Evolutionary conservation across 2,113 vertebrate species (phyloP), one percentile per base, ranked within the genome.

Genomic region (Gorsachius goisagi): DNA sequence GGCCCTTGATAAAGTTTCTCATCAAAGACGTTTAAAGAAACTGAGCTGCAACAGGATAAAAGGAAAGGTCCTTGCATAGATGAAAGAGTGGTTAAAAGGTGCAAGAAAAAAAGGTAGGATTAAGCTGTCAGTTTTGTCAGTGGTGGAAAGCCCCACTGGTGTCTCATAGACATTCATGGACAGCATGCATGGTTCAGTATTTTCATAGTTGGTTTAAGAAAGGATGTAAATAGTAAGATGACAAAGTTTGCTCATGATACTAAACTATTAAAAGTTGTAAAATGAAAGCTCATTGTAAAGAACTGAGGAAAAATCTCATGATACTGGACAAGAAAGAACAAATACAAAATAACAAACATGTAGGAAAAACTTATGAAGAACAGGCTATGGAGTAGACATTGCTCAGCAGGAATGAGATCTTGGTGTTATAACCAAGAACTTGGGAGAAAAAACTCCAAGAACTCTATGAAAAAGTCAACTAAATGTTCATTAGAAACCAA

Each of bases 61-160:
- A 94, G 55, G 27, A 85, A 85, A 92, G 39, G 90, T 92, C 67
- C 82, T 93, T 83, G 41, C 45, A 86, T 16, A 94, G 67, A 95
- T 93, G 82, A 97, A 96, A 95, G 90, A 88, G 24, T 62, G 67
- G 26, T 86, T 93, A 85, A 96, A 96, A 95, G 24, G 32, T 63
- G 85, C 7, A 87, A 85, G 72, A 93, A 94, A 88, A 91, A 94
- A 94, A 8, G 14, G 19, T 20, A 66, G 72, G 83, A 95, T 96
- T 92, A 97, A 88, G n/a, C 27, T 96, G 88, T 79, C 90, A 88
- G 63, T 53, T 90, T 83, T 94, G 78, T 75, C 66, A 79, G 0
- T 73, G 58, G 23, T 83, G 59, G 88, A 94, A 93, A 91, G 15
- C 49, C 78, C 75, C 62, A 83, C 27, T 60, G 85, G 39, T 90